Evolutionary conservation across 1,140 invertebrate species (phyloP).

Genomic region (Heliconius hermathena): DNA sequence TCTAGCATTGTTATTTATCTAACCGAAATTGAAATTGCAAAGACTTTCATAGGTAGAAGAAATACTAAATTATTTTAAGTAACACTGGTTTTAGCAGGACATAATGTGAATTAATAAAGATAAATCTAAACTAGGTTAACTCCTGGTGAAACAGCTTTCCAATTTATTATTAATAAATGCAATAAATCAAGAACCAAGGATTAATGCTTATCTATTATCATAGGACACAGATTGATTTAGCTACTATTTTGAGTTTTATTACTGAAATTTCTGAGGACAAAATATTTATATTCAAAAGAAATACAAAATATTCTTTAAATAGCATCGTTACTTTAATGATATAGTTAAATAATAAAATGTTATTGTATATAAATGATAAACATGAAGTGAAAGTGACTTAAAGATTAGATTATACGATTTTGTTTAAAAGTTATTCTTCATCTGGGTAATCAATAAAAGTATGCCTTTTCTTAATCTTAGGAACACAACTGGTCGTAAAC

Average conservation of each 20-base stretch:
- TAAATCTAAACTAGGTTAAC: conserved; percentile 25
- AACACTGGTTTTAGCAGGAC: conserved; percentile 33
- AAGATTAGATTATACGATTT: no score
- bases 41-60: not conserved
- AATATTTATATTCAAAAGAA: not conserved
- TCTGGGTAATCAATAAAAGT: not conserved
- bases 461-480: not conserved
- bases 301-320: no score
- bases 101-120: conserved; percentile 40
- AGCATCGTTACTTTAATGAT: no score
- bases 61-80: conserved; percentile 2
- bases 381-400: no score
- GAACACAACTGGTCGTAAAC: conserved; percentile 27
- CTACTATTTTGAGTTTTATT: not conserved
- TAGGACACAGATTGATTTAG: not conserved
- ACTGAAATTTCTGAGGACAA: not conserved
- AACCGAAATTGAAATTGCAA: not conserved
- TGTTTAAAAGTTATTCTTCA: no score
- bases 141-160: conserved; percentile 30
- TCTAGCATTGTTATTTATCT: not conserved
- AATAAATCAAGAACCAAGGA: conserved; percentile 9
- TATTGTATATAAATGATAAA: no score
- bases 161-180: conserved; percentile 20
- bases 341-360: no score
- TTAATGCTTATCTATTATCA: not conserved